A percentile compares a stretch with the other conserved stretches of the same genome.
Evolutionary conservation across 1,140 invertebrate species (phyloP).

Genomic region (Pseudomyrmex flavicornis): DNA sequence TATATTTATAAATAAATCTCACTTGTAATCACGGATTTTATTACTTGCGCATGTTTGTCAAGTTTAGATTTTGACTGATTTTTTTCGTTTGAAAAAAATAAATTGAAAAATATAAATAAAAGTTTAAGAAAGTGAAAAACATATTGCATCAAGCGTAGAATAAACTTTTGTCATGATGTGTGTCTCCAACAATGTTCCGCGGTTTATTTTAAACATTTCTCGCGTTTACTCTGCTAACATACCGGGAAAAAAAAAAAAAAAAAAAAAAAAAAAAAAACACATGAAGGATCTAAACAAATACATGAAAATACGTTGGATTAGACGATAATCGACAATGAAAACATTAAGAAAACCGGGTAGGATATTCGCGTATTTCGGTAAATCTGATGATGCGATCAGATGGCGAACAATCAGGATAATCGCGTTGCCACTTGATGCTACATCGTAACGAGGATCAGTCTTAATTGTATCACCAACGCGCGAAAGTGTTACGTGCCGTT

Average conservation of each 20-base stretch:
- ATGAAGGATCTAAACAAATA: conserved; percentile 15
- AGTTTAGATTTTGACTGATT: neutral
- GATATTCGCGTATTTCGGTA: conserved; percentile 19
- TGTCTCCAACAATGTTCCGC: neutral
- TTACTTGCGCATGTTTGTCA: neutral
- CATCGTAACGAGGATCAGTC: conserved; percentile 40
- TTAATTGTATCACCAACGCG: conserved; percentile 51
- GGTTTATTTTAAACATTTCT: conserved; percentile 14
- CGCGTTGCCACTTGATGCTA: conserved; percentile 45
- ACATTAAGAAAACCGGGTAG: conserved; percentile 8
- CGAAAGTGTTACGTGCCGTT: conserved; percentile 51
- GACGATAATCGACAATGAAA: conserved; percentile 2
- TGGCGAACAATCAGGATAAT: conserved; percentile 17
- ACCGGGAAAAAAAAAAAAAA: neutral
- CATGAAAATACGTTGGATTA: neutral
- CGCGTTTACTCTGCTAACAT: conserved; percentile 25
- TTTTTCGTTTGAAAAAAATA: too few species aligned
- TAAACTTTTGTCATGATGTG: neutral
- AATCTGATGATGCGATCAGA: conserved; percentile 25
- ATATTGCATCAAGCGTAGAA: conserved; percentile 5
- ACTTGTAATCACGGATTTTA: neutral
- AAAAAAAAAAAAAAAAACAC: neutral
- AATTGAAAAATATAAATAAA: too few species aligned
- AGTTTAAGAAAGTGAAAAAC: neutral
- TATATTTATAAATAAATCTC: too few species aligned